phyloP scores from a whole-genome alignment of 2,888 invertebrate species.

The Ephialtes manifestator region DNA sequence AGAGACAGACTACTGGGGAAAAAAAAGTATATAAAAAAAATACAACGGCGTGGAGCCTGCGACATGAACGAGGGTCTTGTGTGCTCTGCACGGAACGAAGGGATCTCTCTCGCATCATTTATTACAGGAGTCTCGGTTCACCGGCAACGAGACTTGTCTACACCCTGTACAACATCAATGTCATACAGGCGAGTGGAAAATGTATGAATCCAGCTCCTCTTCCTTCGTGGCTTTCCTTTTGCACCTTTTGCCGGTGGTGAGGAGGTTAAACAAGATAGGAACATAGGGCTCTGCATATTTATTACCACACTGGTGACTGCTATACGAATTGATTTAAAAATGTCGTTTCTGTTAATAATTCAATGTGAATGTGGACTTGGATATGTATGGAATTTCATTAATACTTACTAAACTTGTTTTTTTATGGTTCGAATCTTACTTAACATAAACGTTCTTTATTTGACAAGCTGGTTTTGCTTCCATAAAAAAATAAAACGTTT shows the following conservation, averaged over 20 bases:
- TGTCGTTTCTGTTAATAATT: neutral
- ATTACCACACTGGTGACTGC: neutral
- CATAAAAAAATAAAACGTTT: no score
- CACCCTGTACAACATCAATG: constrained; percentile 57
- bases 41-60: constrained; percentile 18
- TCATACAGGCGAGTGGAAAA: constrained; percentile 38
- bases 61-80: constrained; percentile 37
- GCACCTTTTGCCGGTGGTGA: neutral
- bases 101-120: constrained; percentile 54
- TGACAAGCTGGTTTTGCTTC: no score
- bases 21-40: constrained; percentile 22
- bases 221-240: neutral
- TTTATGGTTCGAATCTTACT: neutral
- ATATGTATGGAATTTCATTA: neutral
- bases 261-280: neutral
- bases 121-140: constrained; percentile 41
- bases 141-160: constrained; percentile 45
- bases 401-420: neutral
- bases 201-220: constrained; percentile 11
- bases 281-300: neutral
- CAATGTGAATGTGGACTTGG: neutral
- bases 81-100: constrained; percentile 34
- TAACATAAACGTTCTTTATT: no score
- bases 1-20: constrained; percentile 36
- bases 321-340: neutral